Evolutionary conservation across 2,113 vertebrate genomes (phyloP), one percentile per base, ranked within the genome.

Genomic region (Sporophila hypoxantha): DNA sequence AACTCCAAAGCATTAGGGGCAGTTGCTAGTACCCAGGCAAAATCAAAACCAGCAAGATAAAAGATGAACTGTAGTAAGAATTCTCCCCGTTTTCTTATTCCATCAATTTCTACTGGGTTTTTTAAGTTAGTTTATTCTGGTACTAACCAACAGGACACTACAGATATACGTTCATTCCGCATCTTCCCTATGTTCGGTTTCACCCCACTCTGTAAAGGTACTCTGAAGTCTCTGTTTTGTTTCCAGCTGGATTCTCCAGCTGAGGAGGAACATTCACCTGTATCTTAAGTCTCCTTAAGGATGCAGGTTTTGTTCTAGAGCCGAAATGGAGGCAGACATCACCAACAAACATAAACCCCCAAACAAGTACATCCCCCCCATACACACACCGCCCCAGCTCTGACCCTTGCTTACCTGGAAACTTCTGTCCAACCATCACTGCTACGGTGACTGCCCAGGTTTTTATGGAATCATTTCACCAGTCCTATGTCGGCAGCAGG

Each of bases 131-230:
- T 60, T 56, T 55, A 47, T 75, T 74, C 56, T 77, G 17, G 27
- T 64, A 82, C 30, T 76, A 79, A 66, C 5, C 56, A 70, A 41
- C 13, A 41, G 3, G 4, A 76, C 46, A 50, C 32, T 46, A 44
- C 0, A 26, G 29, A 82, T 85, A 57, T 30, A 55, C 0, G 1
- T n/a, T 84, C 27, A 50, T n/a, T 46, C 68, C 8, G 0, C 42
- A 42, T 23, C 23, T 59, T 57, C 68, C 59, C 41, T 29, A 49
- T 2, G 17, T 32, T 65, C 25, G 7, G 46, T 39, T 50, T 69
- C 50, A 62, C 46, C 49, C 20, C 29, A 12, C 34, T 32, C 41
- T 37, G 8, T 36, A 57, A 66, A 27, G 20, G 5, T 34, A 17
- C 20, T 76, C 3, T 7, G 23, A 76, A 52, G 53, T 49, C 42